phyloP scores from a whole-genome alignment of 2,888 invertebrate genomes.

The Lycocerus yunnanus region DNA sequence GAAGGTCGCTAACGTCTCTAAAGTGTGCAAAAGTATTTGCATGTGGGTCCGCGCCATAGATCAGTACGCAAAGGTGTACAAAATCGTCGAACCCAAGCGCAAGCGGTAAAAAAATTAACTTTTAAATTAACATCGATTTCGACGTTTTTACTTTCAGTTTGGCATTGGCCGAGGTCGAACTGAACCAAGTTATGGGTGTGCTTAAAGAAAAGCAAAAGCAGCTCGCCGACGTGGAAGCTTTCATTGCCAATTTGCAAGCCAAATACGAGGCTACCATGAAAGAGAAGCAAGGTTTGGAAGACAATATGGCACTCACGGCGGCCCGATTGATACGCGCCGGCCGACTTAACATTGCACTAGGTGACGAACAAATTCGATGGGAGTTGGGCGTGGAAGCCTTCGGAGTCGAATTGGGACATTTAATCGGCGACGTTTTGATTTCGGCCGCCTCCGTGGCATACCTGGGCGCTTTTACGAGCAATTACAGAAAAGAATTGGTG shows the following conservation, averaged over 20 bases:
- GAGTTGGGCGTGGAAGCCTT: conserved; percentile 73
- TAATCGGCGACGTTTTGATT: conserved; percentile 85
- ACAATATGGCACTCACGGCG: conserved; percentile 77
- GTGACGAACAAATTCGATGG: conserved; percentile 88
- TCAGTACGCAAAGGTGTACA: conserved; percentile 84
- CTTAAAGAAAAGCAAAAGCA: conserved; percentile 80
- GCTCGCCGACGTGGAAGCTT: conserved; percentile 79
- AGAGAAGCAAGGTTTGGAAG: conserved; percentile 74
- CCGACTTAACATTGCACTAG: conserved; percentile 81
- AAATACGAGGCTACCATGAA: conserved; percentile 73
- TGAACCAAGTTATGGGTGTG: conserved; percentile 76
- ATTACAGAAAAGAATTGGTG: conserved; percentile 71
- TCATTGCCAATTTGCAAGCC: conserved; percentile 61
- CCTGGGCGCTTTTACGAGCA: conserved; percentile 84
- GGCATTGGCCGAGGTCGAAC: conserved; percentile 75
- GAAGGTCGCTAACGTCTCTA: conserved; percentile 80
- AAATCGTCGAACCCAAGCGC: conserved; percentile 87
- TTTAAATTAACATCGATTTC: background rate
- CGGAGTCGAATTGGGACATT: conserved; percentile 69
- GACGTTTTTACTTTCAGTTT: conserved; percentile 58
- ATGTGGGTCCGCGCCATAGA: conserved; percentile 93
- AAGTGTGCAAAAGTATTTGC: conserved; percentile 89
- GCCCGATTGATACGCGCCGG: conserved; percentile 81
- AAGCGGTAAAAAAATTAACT: conserved; percentile 62
- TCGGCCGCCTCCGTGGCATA: conserved; percentile 90